Percentiles rank a stretch among this genome's conserved stretches.
Evolutionary conservation across 2,888 invertebrate species (phyloP).

Genomic region (Vannuccia rotundouncinata): DNA sequence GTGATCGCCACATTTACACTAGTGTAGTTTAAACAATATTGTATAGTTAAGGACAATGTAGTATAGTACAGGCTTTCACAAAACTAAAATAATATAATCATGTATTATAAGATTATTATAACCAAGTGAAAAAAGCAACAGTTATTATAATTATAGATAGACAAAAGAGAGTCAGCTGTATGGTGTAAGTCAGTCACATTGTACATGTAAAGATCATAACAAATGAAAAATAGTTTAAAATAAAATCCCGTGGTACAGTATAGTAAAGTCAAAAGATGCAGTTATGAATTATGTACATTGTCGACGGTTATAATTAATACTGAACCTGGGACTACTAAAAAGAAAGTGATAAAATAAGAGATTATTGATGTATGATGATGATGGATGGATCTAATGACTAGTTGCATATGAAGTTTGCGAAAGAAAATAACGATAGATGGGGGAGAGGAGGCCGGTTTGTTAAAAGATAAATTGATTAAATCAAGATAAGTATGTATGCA

Average conservation of each 20-base stretch:
- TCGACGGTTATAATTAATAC: neutral
- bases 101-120: neutral
- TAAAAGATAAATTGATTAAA: slow-evolving; percentile 13
- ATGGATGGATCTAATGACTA: slow-evolving; percentile 9
- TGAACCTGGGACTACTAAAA: slow-evolving; percentile 7
- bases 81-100: neutral
- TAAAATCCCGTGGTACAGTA: neutral
- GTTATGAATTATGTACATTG: neutral
- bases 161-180: slow-evolving; percentile 3
- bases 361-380: neutral
- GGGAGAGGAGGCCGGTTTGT: neutral
- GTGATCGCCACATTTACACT: neutral
- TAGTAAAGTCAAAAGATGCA: neutral
- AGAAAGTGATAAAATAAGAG: slow-evolving; percentile 6
- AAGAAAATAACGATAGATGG: neutral
- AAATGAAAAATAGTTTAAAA: slow-evolving; percentile 18
- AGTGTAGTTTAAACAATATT: neutral
- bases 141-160: neutral
- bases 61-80: slow-evolving; percentile 23
- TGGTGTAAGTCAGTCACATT: neutral
- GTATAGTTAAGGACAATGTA: slow-evolving; percentile 1
- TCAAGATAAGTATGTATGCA: neutral
- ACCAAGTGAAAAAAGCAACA: slow-evolving; percentile 20
- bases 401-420: slow-evolving; percentile 22
- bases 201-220: slow-evolving; percentile 26